phyloP scores from a whole-genome alignment of 2,113 vertebrate species.

The Cochlearius cochlearius region DNA sequence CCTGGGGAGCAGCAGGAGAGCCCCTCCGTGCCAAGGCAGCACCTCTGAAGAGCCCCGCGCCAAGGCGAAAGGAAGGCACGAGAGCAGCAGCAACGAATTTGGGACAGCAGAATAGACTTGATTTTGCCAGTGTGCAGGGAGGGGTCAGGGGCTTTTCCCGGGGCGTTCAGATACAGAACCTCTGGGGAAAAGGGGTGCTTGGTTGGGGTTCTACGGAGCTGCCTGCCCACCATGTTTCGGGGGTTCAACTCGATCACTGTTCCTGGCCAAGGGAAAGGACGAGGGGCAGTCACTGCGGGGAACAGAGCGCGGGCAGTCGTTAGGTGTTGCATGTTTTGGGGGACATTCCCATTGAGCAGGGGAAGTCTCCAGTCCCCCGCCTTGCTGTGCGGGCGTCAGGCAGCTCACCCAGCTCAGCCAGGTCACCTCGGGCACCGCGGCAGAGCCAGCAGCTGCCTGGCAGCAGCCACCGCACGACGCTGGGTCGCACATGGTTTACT shows the following conservation, averaged over 20 bases:
- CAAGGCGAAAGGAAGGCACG: not conserved
- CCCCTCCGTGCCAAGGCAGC: not conserved
- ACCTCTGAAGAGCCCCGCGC: not conserved
- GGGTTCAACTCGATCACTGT: not conserved
- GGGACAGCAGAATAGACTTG: not conserved
- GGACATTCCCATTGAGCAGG: not conserved
- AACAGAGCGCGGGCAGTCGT: not conserved
- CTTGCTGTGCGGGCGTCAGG: not conserved
- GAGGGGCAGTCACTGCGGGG: not conserved
- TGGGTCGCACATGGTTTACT: not conserved
- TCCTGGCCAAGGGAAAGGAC: not conserved
- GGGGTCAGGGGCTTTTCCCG: not conserved
- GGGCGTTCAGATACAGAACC: not conserved
- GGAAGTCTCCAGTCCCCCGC: not conserved
- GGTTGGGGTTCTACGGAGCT: not conserved
- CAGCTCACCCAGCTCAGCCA: not conserved
- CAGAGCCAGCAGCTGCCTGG: not conserved
- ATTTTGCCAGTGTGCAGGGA: not conserved
- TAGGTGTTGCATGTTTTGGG: too few relatives aligned
- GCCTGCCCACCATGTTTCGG: not conserved
- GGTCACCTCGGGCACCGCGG: accelerated
- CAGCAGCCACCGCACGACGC: not conserved
- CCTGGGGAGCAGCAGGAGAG: not conserved
- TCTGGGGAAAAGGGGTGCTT: too few relatives aligned
- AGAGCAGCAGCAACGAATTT: not conserved